Evolutionary conservation across 64 coral and sea anemone species (phyloP), one percentile per base, ranked within the genome.

Genomic region (Stichodactyla helianthus): DNA sequence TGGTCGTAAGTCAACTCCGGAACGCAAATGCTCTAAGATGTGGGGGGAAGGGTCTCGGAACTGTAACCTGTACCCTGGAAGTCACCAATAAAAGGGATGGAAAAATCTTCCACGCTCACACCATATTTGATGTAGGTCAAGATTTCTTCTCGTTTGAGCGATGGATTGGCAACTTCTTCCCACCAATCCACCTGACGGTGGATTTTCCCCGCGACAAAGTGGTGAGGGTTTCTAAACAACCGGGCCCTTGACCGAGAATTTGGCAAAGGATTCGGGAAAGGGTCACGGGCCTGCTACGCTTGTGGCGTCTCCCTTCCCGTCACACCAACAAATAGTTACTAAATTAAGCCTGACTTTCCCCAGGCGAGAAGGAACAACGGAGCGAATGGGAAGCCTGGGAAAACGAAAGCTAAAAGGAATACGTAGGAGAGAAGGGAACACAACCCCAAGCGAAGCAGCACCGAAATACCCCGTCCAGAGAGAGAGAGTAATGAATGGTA

Each of bases 401-500:
- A 58, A 58, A 58, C 8, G 5, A 15, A 58, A 27, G 51, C 56
- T 3, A 59, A 54, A 84, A 23, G 53, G 31, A 84, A 44, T 44
- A 3, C 18, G 22, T 80, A 35, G 3, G 55, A 82, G 53, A 67
- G 54, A 89, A 74, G 79, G 65, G 78, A 74, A 44, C 79, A 88
- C 71, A 59, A 88, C 59, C 59, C 22, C 25, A 54, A 23, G 35
- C 18, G 71, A 55, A 56, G 82, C 82, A 65, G 84, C 56, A 59
- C 60, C 10, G 59, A 54, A 70, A 86, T 86, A 63, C 84, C 84
- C 55, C 84, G 27, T 86, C 55, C 17, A 83, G 78, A 19, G 79
- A 82, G 79, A 82, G 2, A 82, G 79, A 44, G 35, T 44, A 44
- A 44, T 44, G 35, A 44, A 44, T 1, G 35, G 35, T 44, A 44